Base-by-base conservation (phyloP, 2,888 invertebrate species). In the Brachyptera risi region DNA sequence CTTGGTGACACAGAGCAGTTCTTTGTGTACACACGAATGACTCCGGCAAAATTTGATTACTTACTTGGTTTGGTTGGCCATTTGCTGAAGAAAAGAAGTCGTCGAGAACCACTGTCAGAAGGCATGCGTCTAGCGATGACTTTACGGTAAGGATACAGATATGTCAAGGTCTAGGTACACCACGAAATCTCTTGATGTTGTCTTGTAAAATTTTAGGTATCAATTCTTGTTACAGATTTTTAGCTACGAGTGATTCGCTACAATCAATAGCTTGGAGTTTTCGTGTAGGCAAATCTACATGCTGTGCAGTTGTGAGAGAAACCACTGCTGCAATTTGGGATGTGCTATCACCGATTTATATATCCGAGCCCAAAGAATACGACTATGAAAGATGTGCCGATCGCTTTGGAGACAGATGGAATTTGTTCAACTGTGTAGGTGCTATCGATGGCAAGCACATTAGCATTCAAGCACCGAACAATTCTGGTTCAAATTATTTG, bases 371-470 rank as follows among this genome's bases (percentile, higher is more conserved):
- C 62, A 21, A 11, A 15, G 26, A 27, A 58, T 35, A 47, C 9
- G 59, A 59, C 31, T 59, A 37, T 21, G 15, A 31, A 56, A 40
- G 49, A 7, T 13, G 15, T 31, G 59, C 59, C 3, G 19, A 31
- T 13, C 49, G 23, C 13, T 59, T 26, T 23, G 3, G n/a, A 24
- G 21, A 2, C 5, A 37, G 15, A 35, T 62, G 62, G 62, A 56
- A 60, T 35, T 62, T 62, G 15, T 59, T 58, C 1, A 49, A 62
- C 15, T 62, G 59, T 23, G 11, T 61, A 42, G 63, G 59, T 11
- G 19, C 23, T 38, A 26, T 60, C n/a, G 63, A 56, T 17, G 63
- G 63, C 2, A 60, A 62, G 13, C 60, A 60, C 17, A 37, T 61
- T 9, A 9, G 47, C 44, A 9, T 63, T 57, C 54, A 59, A 15